Conservation (phyloP, 2,888 invertebrate genomes). For the Eutolmus rufibarbis region DNA sequence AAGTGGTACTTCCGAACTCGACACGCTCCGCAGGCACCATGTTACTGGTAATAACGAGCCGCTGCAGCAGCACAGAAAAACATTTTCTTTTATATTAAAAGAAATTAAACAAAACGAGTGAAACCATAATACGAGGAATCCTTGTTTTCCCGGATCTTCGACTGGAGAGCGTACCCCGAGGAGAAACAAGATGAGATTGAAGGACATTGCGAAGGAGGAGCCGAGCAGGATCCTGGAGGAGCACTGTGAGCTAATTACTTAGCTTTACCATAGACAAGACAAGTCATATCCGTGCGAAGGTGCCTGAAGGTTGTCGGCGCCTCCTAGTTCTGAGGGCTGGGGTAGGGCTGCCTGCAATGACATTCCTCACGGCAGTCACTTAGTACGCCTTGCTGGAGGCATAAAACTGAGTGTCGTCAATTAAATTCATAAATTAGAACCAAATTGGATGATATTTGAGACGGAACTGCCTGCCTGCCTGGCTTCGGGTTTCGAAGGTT, state of each 20-base stretch:
- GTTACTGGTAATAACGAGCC: not conserved
- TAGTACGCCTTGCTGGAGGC: not conserved
- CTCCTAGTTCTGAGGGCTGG: not conserved
- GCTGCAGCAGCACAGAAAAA: not conserved
- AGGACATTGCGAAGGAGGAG: not conserved
- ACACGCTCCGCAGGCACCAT: not conserved
- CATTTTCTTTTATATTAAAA: not conserved
- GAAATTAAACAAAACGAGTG: not conserved
- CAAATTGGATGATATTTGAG: constrained; percentile 32
- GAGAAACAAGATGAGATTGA: not conserved
- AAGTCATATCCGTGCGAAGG: not conserved
- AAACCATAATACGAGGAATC: not conserved
- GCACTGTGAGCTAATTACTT: not conserved
- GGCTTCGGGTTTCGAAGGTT: not conserved
- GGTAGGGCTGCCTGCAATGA: not conserved
- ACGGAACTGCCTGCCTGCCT: not conserved
- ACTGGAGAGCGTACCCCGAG: not conserved
- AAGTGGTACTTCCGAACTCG: not conserved
- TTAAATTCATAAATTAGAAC: constrained; percentile 40
- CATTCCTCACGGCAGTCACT: constrained; percentile 4
- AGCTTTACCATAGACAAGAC: not conserved
- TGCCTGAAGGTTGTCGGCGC: not conserved
- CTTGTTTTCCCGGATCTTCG: not conserved
- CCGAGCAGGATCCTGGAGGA: not conserved
- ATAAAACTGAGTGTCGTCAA: constrained; percentile 35